These are phyloP conservation scores for Labeo calbasu DNA, from an alignment of 2,797 vertebrate genomes.

Conservation along the genomic window DNA sequence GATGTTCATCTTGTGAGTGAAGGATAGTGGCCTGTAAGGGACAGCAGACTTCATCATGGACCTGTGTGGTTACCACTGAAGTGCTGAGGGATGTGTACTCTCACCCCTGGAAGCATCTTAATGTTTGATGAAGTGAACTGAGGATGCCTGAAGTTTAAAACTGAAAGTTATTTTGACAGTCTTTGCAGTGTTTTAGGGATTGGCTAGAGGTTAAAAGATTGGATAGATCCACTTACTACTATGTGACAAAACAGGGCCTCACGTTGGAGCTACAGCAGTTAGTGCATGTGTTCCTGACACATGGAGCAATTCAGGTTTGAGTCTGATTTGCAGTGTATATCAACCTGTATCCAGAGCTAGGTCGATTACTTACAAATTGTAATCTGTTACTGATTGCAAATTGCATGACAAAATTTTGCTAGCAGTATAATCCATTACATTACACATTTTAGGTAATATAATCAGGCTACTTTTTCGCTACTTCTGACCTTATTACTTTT, in stretches of 20 bases:
- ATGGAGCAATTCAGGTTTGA: neutral
- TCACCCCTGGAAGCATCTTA: slow-evolving; percentile 38
- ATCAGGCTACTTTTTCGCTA: no score
- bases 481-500: no score
- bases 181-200: slow-evolving; percentile 1
- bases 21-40: slow-evolving; percentile 49
- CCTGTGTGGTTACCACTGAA: slow-evolving; percentile 52
- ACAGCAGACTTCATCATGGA: slow-evolving; percentile 39
- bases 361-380: no score
- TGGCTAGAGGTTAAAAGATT: slow-evolving; percentile 22
- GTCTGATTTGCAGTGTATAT: no score
- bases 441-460: no score
- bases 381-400: no score
- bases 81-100: slow-evolving; percentile 51
- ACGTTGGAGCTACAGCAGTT: neutral
- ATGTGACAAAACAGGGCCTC: neutral
- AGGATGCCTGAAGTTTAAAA: slow-evolving; percentile 37
- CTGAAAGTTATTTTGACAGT: slow-evolving; percentile 25
- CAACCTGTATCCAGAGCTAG: no score
- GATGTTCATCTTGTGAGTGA: slow-evolving; percentile 57
- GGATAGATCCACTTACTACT: neutral
- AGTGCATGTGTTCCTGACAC: neutral
- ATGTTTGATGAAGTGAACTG: slow-evolving; percentile 40
- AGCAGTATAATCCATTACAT: no score
- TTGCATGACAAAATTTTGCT: no score